A percentile compares a stretch with the other conserved stretches of the same genome.
Conservation (phyloP, 2,113 vertebrate genomes). For the Vidua chalybeata region DNA sequence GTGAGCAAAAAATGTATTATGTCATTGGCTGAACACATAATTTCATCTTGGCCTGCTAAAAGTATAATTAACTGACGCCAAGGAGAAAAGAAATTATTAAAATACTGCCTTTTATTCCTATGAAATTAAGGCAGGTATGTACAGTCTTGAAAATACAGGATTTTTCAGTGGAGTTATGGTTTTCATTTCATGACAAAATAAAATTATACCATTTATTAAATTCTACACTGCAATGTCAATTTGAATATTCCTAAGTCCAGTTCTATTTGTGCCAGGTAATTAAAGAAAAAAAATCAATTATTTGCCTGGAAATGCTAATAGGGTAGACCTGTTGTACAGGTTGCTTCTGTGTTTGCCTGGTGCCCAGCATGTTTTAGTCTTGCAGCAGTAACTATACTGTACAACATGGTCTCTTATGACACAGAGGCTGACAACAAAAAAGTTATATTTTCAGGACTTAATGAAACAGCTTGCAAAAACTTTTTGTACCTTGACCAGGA, state of each 20-base stretch:
- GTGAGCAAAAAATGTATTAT: neutral
- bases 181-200: neutral
- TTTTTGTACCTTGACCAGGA: neutral
- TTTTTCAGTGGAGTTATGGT: neutral
- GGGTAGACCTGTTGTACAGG: fast-evolving
- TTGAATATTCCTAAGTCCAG: neutral
- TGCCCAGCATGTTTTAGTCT: neutral
- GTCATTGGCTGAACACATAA: neutral
- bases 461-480: neutral
- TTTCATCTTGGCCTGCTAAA: neutral
- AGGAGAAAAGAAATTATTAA: neutral
- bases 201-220: neutral
- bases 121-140: neutral
- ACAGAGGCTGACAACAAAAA: neutral
- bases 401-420: neutral
- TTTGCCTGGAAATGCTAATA: neutral
- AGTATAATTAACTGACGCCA: neutral
- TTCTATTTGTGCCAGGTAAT: neutral
- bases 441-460: neutral
- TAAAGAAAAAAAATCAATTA: neutral
- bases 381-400: neutral
- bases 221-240: neutral
- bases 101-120: neutral
- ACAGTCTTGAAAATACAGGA: neutral
- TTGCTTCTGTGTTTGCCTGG: neutral